A percentile compares a stretch with the other conserved stretches of the same genome.
These are phyloP conservation scores for Parotocinclus haroldoi DNA, from an alignment of 2,797 vertebrate species.

Conservation along the genomic window DNA sequence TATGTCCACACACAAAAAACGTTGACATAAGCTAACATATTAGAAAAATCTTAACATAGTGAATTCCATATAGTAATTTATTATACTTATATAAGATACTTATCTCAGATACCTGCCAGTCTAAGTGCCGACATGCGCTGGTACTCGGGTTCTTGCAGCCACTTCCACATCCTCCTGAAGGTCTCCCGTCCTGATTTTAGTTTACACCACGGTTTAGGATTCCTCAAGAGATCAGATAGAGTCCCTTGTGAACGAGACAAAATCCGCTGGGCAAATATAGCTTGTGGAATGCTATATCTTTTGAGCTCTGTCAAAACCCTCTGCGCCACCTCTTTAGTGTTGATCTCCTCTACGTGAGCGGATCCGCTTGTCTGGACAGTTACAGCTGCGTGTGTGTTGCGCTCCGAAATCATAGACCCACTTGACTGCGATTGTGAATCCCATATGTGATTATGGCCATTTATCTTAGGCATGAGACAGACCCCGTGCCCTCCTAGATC, in stretches of 20 bases:
- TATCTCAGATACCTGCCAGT: slow-evolving; percentile 86
- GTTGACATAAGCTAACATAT: no score
- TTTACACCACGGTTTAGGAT: slow-evolving; percentile 98
- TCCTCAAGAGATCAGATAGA: slow-evolving; percentile 93
- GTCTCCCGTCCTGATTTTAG: slow-evolving; percentile 97
- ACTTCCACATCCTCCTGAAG: slow-evolving; percentile 98
- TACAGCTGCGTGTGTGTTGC: slow-evolving; percentile 79
- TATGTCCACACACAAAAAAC: no score
- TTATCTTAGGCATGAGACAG: slow-evolving; percentile 82
- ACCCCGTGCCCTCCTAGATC: slow-evolving; percentile 84
- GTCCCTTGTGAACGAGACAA: slow-evolving; percentile 97
- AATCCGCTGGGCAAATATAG: slow-evolving; percentile 97
- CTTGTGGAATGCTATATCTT: slow-evolving; percentile 97
- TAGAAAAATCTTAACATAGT: no score
- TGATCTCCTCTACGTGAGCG: slow-evolving; percentile 92
- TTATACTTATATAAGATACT: no score
- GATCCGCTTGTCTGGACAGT: slow-evolving; percentile 77
- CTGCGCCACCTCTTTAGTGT: slow-evolving; percentile 98
- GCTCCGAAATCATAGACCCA: slow-evolving; percentile 81
- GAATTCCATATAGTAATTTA: no score
- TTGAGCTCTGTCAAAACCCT: slow-evolving; percentile 95
- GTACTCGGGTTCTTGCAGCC: slow-evolving; percentile 97
- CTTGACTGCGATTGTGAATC: slow-evolving; percentile 81
- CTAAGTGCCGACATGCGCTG: slow-evolving; percentile 96
- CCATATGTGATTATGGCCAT: slow-evolving; percentile 82